These are phyloP conservation scores for Panagrolaimus sp. DNA, from an alignment of 1,140 invertebrate genomes.

Conservation along the genomic window DNA sequence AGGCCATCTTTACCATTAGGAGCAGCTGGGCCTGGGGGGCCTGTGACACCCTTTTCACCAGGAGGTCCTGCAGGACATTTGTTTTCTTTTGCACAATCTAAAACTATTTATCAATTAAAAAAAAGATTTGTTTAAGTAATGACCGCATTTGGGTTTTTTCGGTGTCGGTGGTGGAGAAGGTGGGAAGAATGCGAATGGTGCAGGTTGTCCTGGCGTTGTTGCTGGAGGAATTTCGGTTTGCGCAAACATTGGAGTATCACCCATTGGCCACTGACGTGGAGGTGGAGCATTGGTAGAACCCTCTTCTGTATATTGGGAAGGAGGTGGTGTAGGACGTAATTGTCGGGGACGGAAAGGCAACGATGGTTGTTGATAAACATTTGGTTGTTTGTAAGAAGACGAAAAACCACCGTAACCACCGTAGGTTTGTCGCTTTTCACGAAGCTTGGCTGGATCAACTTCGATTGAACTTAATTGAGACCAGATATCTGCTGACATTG, in stretches of 20 bases:
- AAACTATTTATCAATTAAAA: neutral
- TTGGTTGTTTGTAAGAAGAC: neutral
- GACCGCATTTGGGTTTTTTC: conserved; percentile 1
- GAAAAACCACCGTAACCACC: conserved; percentile 9
- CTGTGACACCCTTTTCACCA: neutral
- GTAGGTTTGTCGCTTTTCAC: conserved; percentile 10
- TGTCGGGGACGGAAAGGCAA: conserved; percentile 1
- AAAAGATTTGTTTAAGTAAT: neutral
- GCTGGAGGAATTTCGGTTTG: neutral
- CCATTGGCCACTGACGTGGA: too few relatives aligned
- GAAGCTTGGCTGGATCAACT: neutral
- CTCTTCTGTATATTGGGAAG: neutral
- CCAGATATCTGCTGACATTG: conserved; percentile 3
- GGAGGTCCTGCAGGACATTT: conserved; percentile 7
- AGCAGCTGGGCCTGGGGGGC: neutral
- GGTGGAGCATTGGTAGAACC: too few relatives aligned
- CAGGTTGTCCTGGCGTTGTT: neutral
- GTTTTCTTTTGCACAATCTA: conserved; percentile 3
- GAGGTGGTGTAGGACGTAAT: neutral
- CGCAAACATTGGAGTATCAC: neutral
- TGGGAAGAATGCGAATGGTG: neutral
- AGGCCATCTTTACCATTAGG: neutral
- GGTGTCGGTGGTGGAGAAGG: neutral
- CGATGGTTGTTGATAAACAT: neutral
- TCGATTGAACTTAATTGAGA: neutral